A percentile compares a stretch with the other conserved stretches of the same genome.
phyloP scores from a whole-genome alignment of 2,113 vertebrate species.

The Megaleporinus macrocephalus region DNA sequence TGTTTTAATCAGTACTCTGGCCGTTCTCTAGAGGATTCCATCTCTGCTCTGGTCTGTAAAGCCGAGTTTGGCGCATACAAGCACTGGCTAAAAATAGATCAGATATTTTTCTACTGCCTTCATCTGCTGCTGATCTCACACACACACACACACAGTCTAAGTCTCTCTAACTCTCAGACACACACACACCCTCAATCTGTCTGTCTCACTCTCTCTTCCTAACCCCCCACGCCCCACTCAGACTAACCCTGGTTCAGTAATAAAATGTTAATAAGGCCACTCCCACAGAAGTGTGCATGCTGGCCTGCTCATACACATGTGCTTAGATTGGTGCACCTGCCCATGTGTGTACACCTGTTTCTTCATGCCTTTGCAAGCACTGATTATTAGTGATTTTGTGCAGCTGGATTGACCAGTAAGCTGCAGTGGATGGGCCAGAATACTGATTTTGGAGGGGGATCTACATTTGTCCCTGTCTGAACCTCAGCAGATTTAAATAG shows the following conservation, averaged over 20 bases:
- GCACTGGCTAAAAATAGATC: conserved; percentile 59
- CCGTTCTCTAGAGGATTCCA: conserved; percentile 47
- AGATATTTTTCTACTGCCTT: conserved; percentile 49
- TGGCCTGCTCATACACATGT: neutral
- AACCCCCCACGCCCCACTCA: neutral
- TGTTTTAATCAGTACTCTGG: conserved; percentile 52
- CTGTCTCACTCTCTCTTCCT: conserved; percentile 19
- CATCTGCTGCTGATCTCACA: conserved; percentile 50
- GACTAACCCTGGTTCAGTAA: conserved; percentile 1
- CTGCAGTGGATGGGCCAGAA: neutral
- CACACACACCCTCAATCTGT: conserved; percentile 9
- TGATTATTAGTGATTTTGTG: conserved; percentile 3
- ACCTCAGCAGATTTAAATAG: neutral
- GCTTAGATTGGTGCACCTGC: neutral
- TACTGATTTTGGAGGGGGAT: conserved; percentile 1
- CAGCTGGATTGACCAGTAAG: neutral
- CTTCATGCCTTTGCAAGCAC: neutral
- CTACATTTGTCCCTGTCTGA: neutral
- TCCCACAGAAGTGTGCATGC: conserved; percentile 8
- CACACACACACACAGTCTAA: conserved; percentile 11
- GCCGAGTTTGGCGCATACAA: conserved; percentile 56
- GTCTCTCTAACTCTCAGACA: conserved; percentile 1
- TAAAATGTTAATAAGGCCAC: conserved; percentile 24
- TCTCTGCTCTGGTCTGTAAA: conserved; percentile 47
- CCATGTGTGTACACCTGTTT: conserved; percentile 4